These are phyloP conservation scores for Melolontha melolontha DNA, from an alignment of 2,888 invertebrate genomes.

Conservation along the genomic window DNA sequence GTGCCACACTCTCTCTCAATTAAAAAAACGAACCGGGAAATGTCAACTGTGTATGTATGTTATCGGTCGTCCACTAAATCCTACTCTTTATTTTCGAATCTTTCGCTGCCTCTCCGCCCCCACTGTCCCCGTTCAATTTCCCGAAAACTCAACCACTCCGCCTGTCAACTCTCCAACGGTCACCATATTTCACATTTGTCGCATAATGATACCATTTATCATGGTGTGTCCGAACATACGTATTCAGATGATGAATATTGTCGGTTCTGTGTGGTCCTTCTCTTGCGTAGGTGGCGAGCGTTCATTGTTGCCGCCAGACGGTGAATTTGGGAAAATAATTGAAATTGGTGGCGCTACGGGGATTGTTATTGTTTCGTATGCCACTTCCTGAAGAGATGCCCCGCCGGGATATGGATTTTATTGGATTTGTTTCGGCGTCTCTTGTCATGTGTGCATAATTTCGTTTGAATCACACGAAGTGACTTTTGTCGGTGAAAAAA, in stretches of 20 bases:
- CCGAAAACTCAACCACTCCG: slow-evolving; percentile 48
- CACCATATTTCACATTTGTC: slow-evolving; percentile 54
- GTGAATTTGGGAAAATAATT: slow-evolving; percentile 13
- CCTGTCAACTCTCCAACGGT: slow-evolving; percentile 49
- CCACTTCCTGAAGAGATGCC: slow-evolving; percentile 15
- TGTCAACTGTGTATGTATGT: too few species aligned
- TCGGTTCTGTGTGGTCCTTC: slow-evolving; percentile 3
- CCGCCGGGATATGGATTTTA: slow-evolving; percentile 23
- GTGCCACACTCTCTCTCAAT: too few species aligned
- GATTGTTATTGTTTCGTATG: slow-evolving; percentile 14
- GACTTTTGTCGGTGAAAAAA: slow-evolving; percentile 27
- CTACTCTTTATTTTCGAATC: too few species aligned
- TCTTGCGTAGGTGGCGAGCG: neutral
- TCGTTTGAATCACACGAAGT: slow-evolving; percentile 27
- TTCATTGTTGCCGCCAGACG: neutral
- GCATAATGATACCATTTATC: slow-evolving; percentile 55
- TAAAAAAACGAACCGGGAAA: too few species aligned
- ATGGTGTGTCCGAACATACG: slow-evolving; percentile 47
- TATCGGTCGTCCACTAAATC: too few species aligned
- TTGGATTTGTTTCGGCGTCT: slow-evolving; percentile 29
- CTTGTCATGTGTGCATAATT: slow-evolving; percentile 14
- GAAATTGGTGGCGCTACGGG: slow-evolving; percentile 9
- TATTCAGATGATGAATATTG: slow-evolving; percentile 34
- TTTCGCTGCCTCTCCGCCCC: too few species aligned
- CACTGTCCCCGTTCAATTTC: neutral